A percentile compares a stretch with the other conserved stretches of the same genome.
These are phyloP conservation scores for Villa cingulata DNA, from an alignment of 2,888 invertebrate genomes.

Conservation along the genomic window DNA sequence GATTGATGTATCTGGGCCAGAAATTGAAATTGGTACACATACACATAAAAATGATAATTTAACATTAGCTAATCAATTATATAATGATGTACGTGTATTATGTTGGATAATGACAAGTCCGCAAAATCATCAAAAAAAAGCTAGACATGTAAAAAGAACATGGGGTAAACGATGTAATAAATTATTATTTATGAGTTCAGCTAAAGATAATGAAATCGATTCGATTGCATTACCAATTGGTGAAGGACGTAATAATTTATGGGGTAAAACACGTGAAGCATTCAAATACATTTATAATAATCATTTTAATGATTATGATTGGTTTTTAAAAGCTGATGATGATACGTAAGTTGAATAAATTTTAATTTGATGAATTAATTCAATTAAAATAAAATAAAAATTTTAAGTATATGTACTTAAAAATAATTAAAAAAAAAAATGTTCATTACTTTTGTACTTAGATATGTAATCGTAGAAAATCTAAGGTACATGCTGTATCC, in stretches of 20 bases:
- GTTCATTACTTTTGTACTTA: slow-evolving; percentile 29
- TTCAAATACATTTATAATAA: slow-evolving; percentile 78
- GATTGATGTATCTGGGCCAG: slow-evolving; percentile 34
- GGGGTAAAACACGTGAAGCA: slow-evolving; percentile 95
- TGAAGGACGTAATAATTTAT: slow-evolving; percentile 85
- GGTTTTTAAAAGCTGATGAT: slow-evolving; percentile 97
- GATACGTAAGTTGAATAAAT: no score
- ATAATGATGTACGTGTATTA: slow-evolving; percentile 66
- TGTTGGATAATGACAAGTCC: slow-evolving; percentile 98
- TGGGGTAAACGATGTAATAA: slow-evolving; percentile 91
- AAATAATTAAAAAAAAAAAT: not conserved
- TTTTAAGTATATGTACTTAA: not conserved
- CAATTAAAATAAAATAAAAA: no score
- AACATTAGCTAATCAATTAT: slow-evolving; percentile 53
- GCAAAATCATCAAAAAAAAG: slow-evolving; percentile 74
- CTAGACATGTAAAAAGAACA: slow-evolving; percentile 83
- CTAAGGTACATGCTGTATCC: slow-evolving; percentile 77
- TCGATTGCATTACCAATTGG: slow-evolving; percentile 67
- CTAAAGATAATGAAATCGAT: slow-evolving; percentile 57
- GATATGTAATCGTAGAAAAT: slow-evolving; percentile 90
- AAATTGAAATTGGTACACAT: slow-evolving; percentile 36
- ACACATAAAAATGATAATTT: slow-evolving; percentile 53
- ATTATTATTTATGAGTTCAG: slow-evolving; percentile 74
- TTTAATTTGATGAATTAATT: no score
- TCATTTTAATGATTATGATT: slow-evolving; percentile 76